Evolutionary conservation across 2,888 invertebrate genomes (phyloP).

Genomic region (Tethea ocularis): DNA sequence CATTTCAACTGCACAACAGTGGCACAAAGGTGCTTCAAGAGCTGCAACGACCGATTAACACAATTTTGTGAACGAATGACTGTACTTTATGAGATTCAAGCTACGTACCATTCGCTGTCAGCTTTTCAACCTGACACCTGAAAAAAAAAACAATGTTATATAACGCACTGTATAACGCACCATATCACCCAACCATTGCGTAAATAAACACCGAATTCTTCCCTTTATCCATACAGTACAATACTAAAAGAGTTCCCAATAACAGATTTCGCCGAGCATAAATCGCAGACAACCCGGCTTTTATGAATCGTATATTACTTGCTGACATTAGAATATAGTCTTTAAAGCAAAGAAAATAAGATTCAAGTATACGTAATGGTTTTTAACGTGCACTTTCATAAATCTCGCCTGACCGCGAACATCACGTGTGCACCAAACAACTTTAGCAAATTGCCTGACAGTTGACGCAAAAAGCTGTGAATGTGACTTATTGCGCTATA

Average conservation of each 20-base stretch:
- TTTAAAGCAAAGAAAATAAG: constrained; percentile 24
- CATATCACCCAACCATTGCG: not conserved
- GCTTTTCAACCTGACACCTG: no score
- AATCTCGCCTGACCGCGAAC: constrained; percentile 47
- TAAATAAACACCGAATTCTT: not conserved
- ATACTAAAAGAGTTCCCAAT: constrained; percentile 49
- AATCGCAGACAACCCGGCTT: constrained; percentile 52
- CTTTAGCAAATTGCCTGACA: constrained; percentile 56
- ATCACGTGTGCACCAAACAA: constrained; percentile 53
- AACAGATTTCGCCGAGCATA: constrained; percentile 58
- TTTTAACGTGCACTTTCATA: constrained; percentile 58
- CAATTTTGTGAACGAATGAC: no score
- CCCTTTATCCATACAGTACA: constrained; percentile 11
- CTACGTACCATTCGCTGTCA: no score
- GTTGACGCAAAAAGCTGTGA: constrained; percentile 50
- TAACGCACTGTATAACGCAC: not conserved
- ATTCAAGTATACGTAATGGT: constrained; percentile 25
- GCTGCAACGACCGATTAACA: no score
- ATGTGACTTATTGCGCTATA: constrained; percentile 43
- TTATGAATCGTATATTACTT: constrained; percentile 53
- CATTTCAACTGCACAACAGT: no score
- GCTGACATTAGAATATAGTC: constrained; percentile 34
- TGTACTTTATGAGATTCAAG: no score
- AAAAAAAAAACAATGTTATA: no score
- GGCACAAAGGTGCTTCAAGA: no score